Conservation (phyloP, 2,888 invertebrate genomes). For the Heliconius charithonia region DNA sequence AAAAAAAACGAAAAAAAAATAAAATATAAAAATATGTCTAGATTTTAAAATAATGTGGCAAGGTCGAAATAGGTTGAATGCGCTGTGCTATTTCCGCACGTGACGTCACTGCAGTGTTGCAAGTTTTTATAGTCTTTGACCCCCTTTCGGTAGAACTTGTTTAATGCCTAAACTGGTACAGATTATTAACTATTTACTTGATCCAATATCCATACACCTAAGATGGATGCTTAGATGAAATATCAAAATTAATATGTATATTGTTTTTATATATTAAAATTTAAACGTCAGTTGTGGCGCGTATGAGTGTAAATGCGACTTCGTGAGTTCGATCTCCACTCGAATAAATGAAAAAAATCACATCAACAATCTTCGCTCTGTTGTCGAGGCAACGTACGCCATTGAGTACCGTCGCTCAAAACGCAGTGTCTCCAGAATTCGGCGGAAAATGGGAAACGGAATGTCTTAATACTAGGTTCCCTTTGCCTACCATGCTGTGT, state of each 20-base stretch:
- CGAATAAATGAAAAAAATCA: no score
- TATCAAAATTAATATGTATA: neutral
- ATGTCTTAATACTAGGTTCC: no score
- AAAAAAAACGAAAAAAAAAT: neutral
- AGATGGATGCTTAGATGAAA: neutral
- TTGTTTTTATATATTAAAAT: no score
- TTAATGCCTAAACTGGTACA: constrained; percentile 41
- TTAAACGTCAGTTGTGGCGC: no score
- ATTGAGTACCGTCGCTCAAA: no score
- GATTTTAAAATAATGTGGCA: constrained; percentile 46
- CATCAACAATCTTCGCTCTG: no score
- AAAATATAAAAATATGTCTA: constrained; percentile 37
- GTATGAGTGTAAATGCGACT: no score
- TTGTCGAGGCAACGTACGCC: no score
- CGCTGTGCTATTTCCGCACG: constrained; percentile 46
- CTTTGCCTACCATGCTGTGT: no score
- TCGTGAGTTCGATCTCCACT: no score
- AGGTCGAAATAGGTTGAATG: constrained; percentile 43
- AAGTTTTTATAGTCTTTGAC: constrained; percentile 47
- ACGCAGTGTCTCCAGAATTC: no score
- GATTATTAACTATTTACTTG: constrained; percentile 38
- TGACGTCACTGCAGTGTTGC: constrained; percentile 50
- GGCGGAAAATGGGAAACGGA: no score
- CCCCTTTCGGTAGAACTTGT: constrained; percentile 42
- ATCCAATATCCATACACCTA: neutral